Percentiles rank a stretch among this genome's conserved stretches.
Conservation (phyloP, 2,888 invertebrate genomes). For the Lacanobia oleracea region DNA sequence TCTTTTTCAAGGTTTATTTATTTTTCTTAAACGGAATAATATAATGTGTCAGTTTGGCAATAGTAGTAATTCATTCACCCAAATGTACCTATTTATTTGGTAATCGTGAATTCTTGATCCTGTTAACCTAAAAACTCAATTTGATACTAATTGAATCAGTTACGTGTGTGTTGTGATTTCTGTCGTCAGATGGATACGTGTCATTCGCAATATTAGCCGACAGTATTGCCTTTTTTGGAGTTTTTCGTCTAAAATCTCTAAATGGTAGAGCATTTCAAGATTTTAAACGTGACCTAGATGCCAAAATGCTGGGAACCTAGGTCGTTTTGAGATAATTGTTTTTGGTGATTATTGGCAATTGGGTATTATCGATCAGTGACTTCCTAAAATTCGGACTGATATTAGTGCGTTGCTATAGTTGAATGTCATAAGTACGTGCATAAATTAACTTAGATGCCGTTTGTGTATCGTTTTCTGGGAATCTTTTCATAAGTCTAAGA, state of each 20-base stretch:
- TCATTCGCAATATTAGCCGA: slow-evolving; percentile 14
- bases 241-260: not conserved
- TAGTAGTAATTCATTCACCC: too few relatives aligned
- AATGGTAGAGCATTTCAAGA: slow-evolving; percentile 16
- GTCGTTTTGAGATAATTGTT: slow-evolving; percentile 1
- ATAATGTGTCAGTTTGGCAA: too few relatives aligned
- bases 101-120: not conserved
- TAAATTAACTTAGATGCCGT: too few relatives aligned
- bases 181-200: slow-evolving; percentile 10
- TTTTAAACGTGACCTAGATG: slow-evolving; percentile 26
- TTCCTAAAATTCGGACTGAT: not conserved
- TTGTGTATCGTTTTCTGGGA: too few relatives aligned
- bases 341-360: slow-evolving; percentile 1
- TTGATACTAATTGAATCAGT: slow-evolving; percentile 6
- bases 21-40: too few relatives aligned
- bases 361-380: too few relatives aligned
- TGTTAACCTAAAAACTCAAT: slow-evolving; percentile 3
- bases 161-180: slow-evolving; percentile 25
- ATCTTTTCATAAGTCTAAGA: too few relatives aligned
- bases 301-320: slow-evolving; percentile 26
- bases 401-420: not conserved
- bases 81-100: too few relatives aligned
- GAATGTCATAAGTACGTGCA: not conserved
- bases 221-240: slow-evolving; percentile 30
- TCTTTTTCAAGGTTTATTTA: too few relatives aligned